These are phyloP conservation scores for Byasa hedistus DNA, from an alignment of 2,888 invertebrate genomes.

Conservation along the genomic window DNA sequence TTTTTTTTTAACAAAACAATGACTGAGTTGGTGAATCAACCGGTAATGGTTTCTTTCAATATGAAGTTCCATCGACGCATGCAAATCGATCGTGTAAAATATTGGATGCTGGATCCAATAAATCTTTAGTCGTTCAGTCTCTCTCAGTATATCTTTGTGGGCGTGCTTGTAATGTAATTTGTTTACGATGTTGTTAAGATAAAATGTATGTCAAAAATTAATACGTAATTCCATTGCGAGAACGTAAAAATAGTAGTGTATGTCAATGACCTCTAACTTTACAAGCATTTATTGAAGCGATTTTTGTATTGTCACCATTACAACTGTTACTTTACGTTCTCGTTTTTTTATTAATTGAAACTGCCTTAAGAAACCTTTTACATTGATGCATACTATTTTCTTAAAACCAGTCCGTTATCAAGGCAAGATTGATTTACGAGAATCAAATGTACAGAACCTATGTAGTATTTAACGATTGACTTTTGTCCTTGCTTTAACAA, in stretches of 20 bases:
- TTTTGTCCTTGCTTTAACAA: conserved; percentile 1
- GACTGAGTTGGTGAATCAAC: neutral
- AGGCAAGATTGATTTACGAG: neutral
- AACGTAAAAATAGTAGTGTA: neutral
- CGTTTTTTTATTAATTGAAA: neutral
- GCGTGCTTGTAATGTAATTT: conserved; percentile 21
- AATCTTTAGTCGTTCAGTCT: conserved; percentile 19
- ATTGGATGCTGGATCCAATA: conserved; percentile 11
- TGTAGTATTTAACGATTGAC: neutral
- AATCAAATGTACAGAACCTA: neutral
- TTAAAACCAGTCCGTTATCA: neutral
- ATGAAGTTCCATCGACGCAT: conserved; percentile 13
- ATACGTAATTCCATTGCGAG: neutral
- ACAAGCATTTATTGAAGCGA: neutral
- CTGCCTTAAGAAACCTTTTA: neutral
- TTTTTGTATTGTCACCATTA: neutral
- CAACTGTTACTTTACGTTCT: neutral
- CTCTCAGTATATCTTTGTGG: conserved; percentile 9
- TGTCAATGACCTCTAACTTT: neutral
- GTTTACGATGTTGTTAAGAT: conserved; percentile 20
- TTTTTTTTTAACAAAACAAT: neutral
- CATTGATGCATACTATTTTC: too few species aligned
- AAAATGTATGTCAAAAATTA: conserved; percentile 11
- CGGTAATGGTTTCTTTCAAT: conserved; percentile 15
- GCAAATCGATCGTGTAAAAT: conserved; percentile 28